Conservation (phyloP, 2,797 vertebrate genomes). For the Anguilla pacifica region DNA sequence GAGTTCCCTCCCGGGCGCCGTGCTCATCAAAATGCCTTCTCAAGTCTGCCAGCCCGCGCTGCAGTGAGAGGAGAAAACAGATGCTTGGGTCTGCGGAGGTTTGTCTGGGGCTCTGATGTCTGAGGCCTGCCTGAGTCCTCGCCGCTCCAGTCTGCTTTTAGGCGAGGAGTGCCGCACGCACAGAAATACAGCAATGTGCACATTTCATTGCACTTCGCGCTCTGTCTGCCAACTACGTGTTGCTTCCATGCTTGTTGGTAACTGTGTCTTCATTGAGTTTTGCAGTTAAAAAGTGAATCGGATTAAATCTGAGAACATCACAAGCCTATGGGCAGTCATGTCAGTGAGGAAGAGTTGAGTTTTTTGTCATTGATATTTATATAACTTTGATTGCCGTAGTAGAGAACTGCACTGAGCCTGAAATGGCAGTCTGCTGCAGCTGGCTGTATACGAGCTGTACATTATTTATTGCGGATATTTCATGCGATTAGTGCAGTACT, state of each 20-base stretch:
- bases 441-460: not conserved
- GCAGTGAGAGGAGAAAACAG: constrained; percentile 36
- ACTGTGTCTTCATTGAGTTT: not conserved
- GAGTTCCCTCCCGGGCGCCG: not conserved
- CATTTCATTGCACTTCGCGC: not conserved
- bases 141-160: constrained; percentile 68
- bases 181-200: not conserved
- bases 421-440: not conserved
- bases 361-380: not conserved
- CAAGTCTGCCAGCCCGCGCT: not conserved
- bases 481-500: not conserved
- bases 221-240: not conserved
- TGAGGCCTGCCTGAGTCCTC: constrained; percentile 49
- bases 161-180: constrained; percentile 67
- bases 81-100: constrained; percentile 42
- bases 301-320: not conserved
- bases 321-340: not conserved
- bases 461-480: constrained; percentile 3
- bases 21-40: not conserved
- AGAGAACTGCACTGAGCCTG: not conserved
- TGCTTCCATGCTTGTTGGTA: not conserved
- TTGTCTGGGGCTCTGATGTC: constrained; percentile 43
- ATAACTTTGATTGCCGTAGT: constrained; percentile 3
- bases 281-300: constrained; percentile 3
- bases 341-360: not conserved